Conservation (phyloP, 2,888 invertebrate species). For the Boloria euphrosyne region DNA sequence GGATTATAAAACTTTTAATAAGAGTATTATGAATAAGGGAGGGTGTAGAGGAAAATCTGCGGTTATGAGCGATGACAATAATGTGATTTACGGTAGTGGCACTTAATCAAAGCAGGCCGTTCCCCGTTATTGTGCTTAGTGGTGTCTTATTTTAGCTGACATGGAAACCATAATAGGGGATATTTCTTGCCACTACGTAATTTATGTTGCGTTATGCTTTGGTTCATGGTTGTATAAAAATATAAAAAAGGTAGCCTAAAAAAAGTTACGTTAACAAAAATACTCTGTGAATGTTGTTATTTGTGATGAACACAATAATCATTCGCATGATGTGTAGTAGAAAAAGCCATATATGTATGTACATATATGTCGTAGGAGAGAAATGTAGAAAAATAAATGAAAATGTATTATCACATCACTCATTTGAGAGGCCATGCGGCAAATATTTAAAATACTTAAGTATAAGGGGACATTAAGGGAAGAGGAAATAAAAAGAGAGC, state of each 20-base stretch:
- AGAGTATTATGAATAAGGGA: conserved; percentile 23
- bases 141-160: conserved; percentile 33
- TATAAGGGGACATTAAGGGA: conserved; percentile 60
- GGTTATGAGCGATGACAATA: conserved; percentile 23
- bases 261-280: too few relatives aligned
- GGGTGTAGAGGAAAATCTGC: conserved; percentile 19
- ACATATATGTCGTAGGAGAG: conserved; percentile 1
- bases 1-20: conserved; percentile 36
- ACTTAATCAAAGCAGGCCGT: conserved; percentile 34
- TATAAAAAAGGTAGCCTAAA: background rate
- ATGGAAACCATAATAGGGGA: conserved; percentile 16
- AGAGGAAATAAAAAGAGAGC: conserved; percentile 66
- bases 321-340: too few relatives aligned
- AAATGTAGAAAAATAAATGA: conserved; percentile 27
- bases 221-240: background rate
- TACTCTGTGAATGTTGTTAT: too few relatives aligned
- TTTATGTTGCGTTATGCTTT: conserved; percentile 20
- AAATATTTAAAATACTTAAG: conserved; percentile 78
- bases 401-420: conserved; percentile 70
- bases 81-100: conserved; percentile 31
- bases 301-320: too few relatives aligned
- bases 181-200: conserved; percentile 21
- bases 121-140: conserved; percentile 31
- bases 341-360: too few relatives aligned
- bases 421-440: conserved; percentile 72